These are phyloP conservation scores for Polypterus senegalus DNA, from an alignment of 2,113 vertebrate genomes.

Conservation along the genomic window DNA sequence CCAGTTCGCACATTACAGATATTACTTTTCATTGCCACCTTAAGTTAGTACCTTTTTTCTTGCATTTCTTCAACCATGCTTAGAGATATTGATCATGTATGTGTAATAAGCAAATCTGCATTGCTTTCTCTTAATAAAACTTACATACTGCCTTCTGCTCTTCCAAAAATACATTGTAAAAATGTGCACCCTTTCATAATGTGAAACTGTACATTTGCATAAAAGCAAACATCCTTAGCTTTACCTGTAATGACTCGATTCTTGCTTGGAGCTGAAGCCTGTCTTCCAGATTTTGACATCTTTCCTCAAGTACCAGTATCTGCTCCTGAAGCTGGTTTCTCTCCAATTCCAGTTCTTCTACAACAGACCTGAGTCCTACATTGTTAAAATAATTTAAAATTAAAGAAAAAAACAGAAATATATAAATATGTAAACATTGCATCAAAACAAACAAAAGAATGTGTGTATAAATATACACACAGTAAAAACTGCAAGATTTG, in stretches of 20 bases:
- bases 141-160: too few relatives aligned
- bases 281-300: conserved; percentile 71
- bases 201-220: too few relatives aligned
- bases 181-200: too few relatives aligned
- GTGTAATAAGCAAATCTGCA: too few relatives aligned
- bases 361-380: conserved; percentile 64
- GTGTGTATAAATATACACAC: background rate
- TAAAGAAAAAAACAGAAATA: conserved; percentile 2
- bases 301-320: conserved; percentile 72
- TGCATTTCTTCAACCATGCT: too few relatives aligned
- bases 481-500: background rate
- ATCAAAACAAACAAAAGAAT: conserved; percentile 15
- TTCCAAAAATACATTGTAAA: too few relatives aligned
- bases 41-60: too few relatives aligned
- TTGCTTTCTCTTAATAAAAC: too few relatives aligned
- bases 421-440: background rate
- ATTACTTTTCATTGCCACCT: too few relatives aligned
- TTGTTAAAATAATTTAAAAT: conserved; percentile 13
- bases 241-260: conserved; percentile 72
- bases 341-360: conserved; percentile 78
- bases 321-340: conserved; percentile 85
- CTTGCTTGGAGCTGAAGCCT: conserved; percentile 69
- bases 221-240: background rate
- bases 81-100: too few relatives aligned
- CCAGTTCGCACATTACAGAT: too few relatives aligned